A percentile compares a stretch with the other conserved stretches of the same genome.
These are phyloP conservation scores for Drosophila sp. DNA, from an alignment of 1,140 invertebrate species.

Conservation along the genomic window DNA sequence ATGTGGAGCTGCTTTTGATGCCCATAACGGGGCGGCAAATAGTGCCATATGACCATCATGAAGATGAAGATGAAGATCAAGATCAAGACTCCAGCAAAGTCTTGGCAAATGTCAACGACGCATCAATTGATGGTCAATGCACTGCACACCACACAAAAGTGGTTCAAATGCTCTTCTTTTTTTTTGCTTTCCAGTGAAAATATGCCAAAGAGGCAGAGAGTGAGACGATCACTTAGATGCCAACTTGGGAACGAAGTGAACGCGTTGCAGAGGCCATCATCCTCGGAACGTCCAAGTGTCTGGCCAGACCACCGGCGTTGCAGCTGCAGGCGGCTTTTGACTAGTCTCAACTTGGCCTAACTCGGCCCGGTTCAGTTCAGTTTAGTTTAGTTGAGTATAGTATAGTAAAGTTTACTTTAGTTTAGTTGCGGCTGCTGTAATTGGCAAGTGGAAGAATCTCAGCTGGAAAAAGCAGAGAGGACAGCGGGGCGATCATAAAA, in stretches of 20 bases:
- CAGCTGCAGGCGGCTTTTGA: conserved; percentile 43
- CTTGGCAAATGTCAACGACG: conserved; percentile 67
- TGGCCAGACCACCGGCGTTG: conserved; percentile 67
- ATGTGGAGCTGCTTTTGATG: conserved; percentile 45
- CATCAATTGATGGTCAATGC: conserved; percentile 76
- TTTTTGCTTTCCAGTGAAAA: conserved; percentile 64
- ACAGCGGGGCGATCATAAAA: conserved; percentile 56
- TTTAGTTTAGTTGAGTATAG: conserved; percentile 17
- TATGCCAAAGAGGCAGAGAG: conserved; percentile 47
- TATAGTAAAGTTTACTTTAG: too few species aligned
- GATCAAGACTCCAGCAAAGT: conserved; percentile 1
- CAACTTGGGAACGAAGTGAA: conserved; percentile 40
- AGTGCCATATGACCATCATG: conserved; percentile 33
- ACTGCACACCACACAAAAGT: conserved; percentile 47
- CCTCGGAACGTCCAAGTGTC: conserved; percentile 62
- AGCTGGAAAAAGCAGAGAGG: not conserved
- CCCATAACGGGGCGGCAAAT: conserved; percentile 30
- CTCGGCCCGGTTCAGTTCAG: conserved; percentile 11
- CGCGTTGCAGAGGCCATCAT: conserved; percentile 62
- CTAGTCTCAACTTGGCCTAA: conserved; percentile 1
- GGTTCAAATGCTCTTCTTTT: conserved; percentile 51
- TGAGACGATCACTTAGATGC: conserved; percentile 40
- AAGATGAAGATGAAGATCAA: conserved; percentile 3
- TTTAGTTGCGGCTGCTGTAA: conserved; percentile 55
- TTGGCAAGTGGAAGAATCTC: conserved; percentile 77